Evolutionary conservation across 2,113 vertebrate genomes (phyloP).

Genomic region (Peromyscus californicus): DNA sequence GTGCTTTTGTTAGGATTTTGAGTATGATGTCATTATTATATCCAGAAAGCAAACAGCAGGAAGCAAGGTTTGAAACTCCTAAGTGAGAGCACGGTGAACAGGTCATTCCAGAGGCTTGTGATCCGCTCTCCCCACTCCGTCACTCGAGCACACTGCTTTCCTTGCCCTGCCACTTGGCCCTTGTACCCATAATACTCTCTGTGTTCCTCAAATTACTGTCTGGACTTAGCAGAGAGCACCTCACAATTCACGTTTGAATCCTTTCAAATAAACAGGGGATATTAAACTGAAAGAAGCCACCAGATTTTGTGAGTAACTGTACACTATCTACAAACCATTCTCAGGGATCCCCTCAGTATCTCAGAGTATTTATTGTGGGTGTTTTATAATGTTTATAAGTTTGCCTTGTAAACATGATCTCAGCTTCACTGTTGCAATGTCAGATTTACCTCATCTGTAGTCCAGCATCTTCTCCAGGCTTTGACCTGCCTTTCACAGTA

Average conservation of each 20-base stretch:
- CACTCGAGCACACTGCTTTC: not conserved
- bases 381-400: slow-evolving; percentile 38
- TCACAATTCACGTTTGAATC: slow-evolving; percentile 69
- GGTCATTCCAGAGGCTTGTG: not conserved
- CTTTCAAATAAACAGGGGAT: slow-evolving; percentile 60
- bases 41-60: not conserved
- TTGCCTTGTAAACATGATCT: slow-evolving; percentile 54
- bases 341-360: slow-evolving; percentile 64
- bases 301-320: slow-evolving; percentile 62
- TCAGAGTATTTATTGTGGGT: slow-evolving; percentile 52
- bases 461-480: not conserved
- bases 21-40: not conserved
- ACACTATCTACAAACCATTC: slow-evolving; percentile 60
- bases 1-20: not conserved
- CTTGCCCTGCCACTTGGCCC: not conserved
- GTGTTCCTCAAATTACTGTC: slow-evolving; percentile 68
- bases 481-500: not conserved
- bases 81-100: not conserved
- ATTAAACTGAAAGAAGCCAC: slow-evolving; percentile 75
- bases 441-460: slow-evolving; percentile 28
- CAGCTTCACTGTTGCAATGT: slow-evolving; percentile 34
- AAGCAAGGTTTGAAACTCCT: not conserved
- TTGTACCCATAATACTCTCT: not conserved
- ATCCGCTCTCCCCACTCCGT: fast-evolving
- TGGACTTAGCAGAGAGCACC: slow-evolving; percentile 75